phyloP scores from a whole-genome alignment of 35 echinoderm and acorn worm species.

The Ophioderma brevispina region DNA sequence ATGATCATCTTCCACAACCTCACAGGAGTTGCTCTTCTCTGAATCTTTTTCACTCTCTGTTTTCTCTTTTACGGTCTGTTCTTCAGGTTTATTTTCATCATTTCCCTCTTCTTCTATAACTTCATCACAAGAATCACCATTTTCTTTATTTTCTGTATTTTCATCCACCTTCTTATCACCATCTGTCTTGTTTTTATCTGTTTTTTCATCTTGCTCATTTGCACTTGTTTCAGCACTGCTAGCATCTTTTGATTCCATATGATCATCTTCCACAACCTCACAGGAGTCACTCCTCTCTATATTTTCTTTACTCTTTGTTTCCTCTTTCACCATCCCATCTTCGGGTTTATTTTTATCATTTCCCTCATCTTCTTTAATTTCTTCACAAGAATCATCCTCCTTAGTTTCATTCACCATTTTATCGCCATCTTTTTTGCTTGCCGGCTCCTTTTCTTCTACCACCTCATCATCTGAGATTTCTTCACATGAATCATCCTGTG shows the following conservation, averaged over 20 bases:
- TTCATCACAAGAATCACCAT: not conserved
- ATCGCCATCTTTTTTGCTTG: not conserved
- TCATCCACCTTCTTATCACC: not conserved
- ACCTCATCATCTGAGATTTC: not conserved
- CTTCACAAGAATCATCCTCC: not conserved
- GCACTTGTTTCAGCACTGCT: not conserved
- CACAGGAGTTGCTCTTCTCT: not conserved
- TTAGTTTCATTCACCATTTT: not conserved
- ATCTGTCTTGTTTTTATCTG: not conserved
- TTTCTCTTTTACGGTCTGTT: not conserved
- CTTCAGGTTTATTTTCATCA: not conserved
- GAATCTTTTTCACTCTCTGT: not conserved
- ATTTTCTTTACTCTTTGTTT: not conserved
- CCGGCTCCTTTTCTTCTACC: not conserved
- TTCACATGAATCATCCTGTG: constrained; percentile 17
- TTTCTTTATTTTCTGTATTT: not conserved
- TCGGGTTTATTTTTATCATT: not conserved
- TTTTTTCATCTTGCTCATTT: not conserved
- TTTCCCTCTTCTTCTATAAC: not conserved
- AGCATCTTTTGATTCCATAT: not conserved
- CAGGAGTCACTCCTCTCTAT: not conserved
- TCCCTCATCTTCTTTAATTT: not conserved
- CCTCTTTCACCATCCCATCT: not conserved
- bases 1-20: constrained; percentile 5
- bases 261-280: constrained; percentile 12